Percentiles rank a stretch among this genome's conserved stretches.
phyloP scores from a whole-genome alignment of 2,113 vertebrate species.

The Hydrolagus affinis region DNA sequence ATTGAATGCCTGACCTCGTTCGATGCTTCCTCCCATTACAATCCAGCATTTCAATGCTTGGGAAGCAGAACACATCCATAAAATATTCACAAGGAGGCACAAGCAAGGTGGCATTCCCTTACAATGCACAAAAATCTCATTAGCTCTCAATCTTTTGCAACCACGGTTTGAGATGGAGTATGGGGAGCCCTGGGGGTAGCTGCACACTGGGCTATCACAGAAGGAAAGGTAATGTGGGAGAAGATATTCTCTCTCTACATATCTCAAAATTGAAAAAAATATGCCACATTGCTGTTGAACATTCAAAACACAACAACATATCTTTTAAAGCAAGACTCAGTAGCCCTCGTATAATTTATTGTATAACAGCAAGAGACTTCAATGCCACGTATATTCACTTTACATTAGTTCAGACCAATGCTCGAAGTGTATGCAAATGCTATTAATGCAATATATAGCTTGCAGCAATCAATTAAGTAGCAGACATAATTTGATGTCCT shows the following conservation, averaged over 20 bases:
- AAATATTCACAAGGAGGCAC: constrained; percentile 7
- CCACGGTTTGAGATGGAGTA: constrained; percentile 3
- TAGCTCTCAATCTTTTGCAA: background rate
- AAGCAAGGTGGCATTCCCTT: background rate
- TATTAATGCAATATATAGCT: too few species aligned
- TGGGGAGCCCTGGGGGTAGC: background rate
- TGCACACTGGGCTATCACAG: background rate
- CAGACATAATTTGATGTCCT: too few species aligned
- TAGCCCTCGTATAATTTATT: background rate
- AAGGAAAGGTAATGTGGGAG: background rate
- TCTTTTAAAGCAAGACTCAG: background rate
- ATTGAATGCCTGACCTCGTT: background rate
- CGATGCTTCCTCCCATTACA: background rate
- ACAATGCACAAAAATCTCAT: constrained; percentile 7
- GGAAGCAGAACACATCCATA: background rate
- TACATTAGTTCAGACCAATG: too few species aligned
- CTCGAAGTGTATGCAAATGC: too few species aligned
- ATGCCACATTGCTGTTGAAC: background rate
- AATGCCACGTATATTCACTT: too few species aligned
- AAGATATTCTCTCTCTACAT: background rate
- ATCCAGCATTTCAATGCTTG: background rate
- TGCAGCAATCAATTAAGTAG: too few species aligned
- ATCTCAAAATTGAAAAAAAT: background rate
- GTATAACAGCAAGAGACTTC: background rate
- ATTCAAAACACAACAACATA: background rate